A percentile compares a stretch with the other conserved stretches of the same genome.
Evolutionary conservation across 2,888 invertebrate species (phyloP).

Genomic region (Napeogenes inachia): DNA sequence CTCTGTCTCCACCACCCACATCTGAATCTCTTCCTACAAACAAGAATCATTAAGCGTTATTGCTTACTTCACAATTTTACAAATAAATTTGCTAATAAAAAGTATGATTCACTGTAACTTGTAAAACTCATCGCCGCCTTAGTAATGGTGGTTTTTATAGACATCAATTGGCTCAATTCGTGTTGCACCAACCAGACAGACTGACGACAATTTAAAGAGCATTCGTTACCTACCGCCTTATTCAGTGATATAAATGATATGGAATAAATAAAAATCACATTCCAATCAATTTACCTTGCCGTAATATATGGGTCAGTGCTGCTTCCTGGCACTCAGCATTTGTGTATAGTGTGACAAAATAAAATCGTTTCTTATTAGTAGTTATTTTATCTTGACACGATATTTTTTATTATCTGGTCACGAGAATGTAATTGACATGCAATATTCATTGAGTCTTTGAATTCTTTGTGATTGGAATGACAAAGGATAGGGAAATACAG

Average conservation of each 20-base stretch:
- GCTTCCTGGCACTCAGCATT: neutral
- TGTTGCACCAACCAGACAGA: constrained; percentile 52
- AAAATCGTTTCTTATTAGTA: constrained; percentile 1
- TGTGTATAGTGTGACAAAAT: neutral
- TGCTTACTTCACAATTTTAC: neutral
- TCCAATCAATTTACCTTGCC: neutral
- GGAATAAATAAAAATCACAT: neutral
- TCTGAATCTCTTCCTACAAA: neutral
- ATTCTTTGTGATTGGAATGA: constrained; percentile 1
- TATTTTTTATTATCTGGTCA: neutral
- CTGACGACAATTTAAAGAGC: constrained; percentile 48
- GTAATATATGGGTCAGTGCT: neutral
- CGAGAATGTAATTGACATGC: neutral
- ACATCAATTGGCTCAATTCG: constrained; percentile 59
- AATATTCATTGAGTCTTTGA: constrained; percentile 1
- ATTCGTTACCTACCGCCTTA: constrained; percentile 32
- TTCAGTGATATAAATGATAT: constrained; percentile 9
- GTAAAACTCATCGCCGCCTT: constrained; percentile 21
- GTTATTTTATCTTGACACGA: neutral
- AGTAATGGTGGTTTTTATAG: constrained; percentile 23
- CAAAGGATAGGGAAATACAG: neutral
- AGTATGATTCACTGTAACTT: constrained; percentile 1
- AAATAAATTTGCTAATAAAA: neutral
- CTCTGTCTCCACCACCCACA: neutral
- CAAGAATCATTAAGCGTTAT: neutral